phyloP scores from a whole-genome alignment of 2,113 vertebrate genomes.

The Chloebia gouldiae region DNA sequence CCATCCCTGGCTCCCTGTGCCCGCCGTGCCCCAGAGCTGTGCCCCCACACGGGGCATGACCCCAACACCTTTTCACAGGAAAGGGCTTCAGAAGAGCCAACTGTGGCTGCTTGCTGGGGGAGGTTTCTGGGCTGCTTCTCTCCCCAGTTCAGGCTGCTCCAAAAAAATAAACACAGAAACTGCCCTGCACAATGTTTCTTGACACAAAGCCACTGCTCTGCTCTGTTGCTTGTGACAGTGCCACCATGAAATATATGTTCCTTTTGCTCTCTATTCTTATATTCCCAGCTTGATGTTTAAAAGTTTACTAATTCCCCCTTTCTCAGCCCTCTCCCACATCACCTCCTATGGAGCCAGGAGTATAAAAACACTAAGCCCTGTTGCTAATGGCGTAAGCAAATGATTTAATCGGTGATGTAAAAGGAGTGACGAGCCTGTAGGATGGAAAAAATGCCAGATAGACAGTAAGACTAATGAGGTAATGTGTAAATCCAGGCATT shows the following conservation, averaged over 20 bases:
- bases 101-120: rapidly evolving
- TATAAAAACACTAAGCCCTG: neutral
- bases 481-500: neutral
- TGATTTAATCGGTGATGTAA: slow-evolving; percentile 19
- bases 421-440: neutral
- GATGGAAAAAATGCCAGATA: slow-evolving; percentile 28
- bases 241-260: neutral
- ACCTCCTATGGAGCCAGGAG: neutral
- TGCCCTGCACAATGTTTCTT: slow-evolving; percentile 15
- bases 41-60: no score
- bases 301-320: neutral
- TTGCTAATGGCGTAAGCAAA: neutral
- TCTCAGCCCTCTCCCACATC: neutral
- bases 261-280: neutral
- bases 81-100: neutral
- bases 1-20: neutral
- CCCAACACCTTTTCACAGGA: neutral
- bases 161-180: slow-evolving; percentile 5
- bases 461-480: slow-evolving; percentile 36
- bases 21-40: neutral
- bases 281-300: neutral
- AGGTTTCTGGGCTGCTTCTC: neutral
- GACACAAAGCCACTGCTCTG: neutral
- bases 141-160: neutral
- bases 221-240: neutral